Percentiles rank a stretch among this genome's conserved stretches.
These are phyloP conservation scores for Brachionus koreanus DNA, from an alignment of 1,140 invertebrate genomes.

Conservation along the genomic window DNA sequence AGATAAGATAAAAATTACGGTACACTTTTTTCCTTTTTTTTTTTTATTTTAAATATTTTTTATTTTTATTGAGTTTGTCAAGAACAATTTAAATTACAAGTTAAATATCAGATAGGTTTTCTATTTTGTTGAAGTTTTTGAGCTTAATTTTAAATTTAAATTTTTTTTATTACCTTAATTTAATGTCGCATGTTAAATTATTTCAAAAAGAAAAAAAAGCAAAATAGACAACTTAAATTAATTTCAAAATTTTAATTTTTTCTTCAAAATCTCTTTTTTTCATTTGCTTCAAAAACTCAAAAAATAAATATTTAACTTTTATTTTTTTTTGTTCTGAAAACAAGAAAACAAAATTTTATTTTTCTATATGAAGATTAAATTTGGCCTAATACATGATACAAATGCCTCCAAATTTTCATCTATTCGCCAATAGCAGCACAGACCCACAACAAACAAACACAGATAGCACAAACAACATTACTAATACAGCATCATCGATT, in stretches of 20 bases:
- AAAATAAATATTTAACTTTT: conserved; percentile 38
- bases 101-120: conserved; percentile 20
- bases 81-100: conserved; percentile 24
- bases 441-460: not conserved
- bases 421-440: not conserved
- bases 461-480: not conserved
- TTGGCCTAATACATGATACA: conserved; percentile 2
- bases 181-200: conserved; percentile 42
- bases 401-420: conserved; percentile 23
- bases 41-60: not conserved
- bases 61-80: conserved; percentile 18
- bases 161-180: conserved; percentile 28
- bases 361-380: conserved; percentile 10
- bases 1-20: not conserved
- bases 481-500: not conserved
- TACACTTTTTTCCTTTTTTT: not conserved
- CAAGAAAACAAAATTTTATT: conserved; percentile 14
- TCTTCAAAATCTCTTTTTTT: not conserved
- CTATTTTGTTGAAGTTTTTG: not conserved
- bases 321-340: conserved; percentile 25
- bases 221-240: conserved; percentile 40
- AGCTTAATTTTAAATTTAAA: conserved; percentile 37
- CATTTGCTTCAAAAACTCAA: not conserved
- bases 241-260: conserved; percentile 15
- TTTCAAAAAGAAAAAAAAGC: not conserved